These are phyloP conservation scores for Chionodraco myersi DNA, from an alignment of 2,113 vertebrate species.

Conservation along the genomic window DNA sequence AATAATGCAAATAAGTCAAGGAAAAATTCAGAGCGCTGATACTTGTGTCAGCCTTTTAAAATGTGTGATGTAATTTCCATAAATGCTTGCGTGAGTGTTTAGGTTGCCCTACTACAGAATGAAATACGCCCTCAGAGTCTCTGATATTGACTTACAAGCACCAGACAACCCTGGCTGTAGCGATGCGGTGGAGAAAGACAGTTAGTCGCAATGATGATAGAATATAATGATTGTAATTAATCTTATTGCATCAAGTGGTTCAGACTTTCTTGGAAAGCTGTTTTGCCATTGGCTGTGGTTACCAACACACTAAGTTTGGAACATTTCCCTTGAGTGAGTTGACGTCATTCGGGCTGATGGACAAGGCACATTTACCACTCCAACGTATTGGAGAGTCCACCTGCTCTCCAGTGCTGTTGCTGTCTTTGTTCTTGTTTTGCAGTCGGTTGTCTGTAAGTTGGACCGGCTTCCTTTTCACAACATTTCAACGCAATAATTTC, in stretches of 20 bases:
- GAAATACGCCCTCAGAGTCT: not conserved
- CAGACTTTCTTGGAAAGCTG: not conserved
- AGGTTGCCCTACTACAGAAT: not conserved
- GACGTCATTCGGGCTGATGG: conserved; percentile 1
- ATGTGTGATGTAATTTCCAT: not conserved
- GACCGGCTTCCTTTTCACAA: not conserved
- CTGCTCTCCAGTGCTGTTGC: not conserved
- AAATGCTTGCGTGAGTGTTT: not conserved
- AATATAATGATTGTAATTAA: conserved; percentile 22
- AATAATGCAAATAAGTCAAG: too few species aligned
- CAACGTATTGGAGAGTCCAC: not conserved
- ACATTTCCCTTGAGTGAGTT: not conserved
- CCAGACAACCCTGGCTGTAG: not conserved
- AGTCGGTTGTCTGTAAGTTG: not conserved
- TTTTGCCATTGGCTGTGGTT: not conserved
- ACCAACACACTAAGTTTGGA: not conserved
- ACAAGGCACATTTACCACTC: not conserved
- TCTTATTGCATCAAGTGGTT: not conserved
- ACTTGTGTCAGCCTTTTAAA: not conserved
- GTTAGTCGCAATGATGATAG: conserved; percentile 5
- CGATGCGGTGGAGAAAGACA: not conserved
- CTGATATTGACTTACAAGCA: not conserved
- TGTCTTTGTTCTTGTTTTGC: not conserved
- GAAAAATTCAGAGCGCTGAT: not conserved
- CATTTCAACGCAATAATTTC: conserved; percentile 12